These are phyloP conservation scores for Ceratina japonica DNA, from an alignment of 1,140 invertebrate species.

Conservation along the genomic window DNA sequence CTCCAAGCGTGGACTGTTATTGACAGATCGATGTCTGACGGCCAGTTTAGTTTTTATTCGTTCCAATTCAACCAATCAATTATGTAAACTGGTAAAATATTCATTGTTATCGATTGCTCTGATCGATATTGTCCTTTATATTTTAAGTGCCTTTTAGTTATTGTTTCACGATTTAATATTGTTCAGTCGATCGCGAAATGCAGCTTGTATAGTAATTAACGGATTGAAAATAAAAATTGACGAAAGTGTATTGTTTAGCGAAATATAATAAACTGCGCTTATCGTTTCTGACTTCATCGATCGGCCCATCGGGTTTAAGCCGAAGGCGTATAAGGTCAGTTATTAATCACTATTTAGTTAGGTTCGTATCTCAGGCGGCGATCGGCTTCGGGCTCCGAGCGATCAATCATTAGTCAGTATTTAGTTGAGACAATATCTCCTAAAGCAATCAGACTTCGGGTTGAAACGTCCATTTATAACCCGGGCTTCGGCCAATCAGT, in stretches of 20 bases:
- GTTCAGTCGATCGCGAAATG: too few relatives aligned
- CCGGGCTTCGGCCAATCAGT: neutral
- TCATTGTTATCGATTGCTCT: neutral
- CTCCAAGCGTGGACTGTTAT: neutral
- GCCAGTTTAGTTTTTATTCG: neutral
- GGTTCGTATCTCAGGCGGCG: neutral
- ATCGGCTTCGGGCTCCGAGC: slow-evolving; percentile 6
- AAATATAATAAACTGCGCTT: too few relatives aligned
- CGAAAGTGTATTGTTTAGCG: too few relatives aligned
- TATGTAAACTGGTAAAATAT: neutral
- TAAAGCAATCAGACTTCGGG: slow-evolving; percentile 11
- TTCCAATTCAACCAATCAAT: neutral
- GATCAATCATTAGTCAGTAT: slow-evolving; percentile 24
- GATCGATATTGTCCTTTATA: too few relatives aligned
- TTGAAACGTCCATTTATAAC: slow-evolving; percentile 23
- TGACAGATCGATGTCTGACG: neutral
- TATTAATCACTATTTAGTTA: slow-evolving; percentile 35
- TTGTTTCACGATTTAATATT: neutral
- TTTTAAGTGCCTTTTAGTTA: too few relatives aligned
- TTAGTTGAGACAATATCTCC: slow-evolving; percentile 30
- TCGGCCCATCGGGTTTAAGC: too few relatives aligned
- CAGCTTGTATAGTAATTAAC: too few relatives aligned
- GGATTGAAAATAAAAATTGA: too few relatives aligned
- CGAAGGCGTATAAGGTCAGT: slow-evolving; percentile 1
- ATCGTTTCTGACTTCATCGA: too few relatives aligned